Conservation (phyloP, 2,888 invertebrate genomes). For the Ferdinandea cuprea region DNA sequence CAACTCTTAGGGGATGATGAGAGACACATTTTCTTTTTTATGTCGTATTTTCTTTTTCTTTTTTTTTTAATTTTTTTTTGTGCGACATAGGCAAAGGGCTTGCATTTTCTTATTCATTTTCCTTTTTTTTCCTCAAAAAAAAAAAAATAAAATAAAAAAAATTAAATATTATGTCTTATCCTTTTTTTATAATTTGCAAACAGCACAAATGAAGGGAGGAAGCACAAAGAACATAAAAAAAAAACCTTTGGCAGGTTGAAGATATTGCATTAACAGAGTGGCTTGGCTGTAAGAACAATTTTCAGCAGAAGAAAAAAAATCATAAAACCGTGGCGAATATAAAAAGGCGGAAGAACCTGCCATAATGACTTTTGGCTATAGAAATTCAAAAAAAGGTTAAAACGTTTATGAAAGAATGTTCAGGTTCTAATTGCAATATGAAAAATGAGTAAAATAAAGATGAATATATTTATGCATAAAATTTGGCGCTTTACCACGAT, state of each 20-base stretch:
- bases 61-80: constrained; percentile 55
- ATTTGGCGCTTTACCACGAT: constrained; percentile 2
- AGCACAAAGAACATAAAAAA: constrained; percentile 33
- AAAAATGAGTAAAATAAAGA: neutral
- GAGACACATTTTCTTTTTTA: constrained; percentile 54
- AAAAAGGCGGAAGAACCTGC: constrained; percentile 23
- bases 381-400: constrained; percentile 46
- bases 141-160: too few species aligned
- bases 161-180: constrained; percentile 26
- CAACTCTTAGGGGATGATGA: constrained; percentile 64
- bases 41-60: constrained; percentile 7
- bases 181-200: constrained; percentile 60
- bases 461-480: neutral
- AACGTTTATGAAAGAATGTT: constrained; percentile 13
- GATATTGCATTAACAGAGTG: constrained; percentile 54
- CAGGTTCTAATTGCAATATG: constrained; percentile 4
- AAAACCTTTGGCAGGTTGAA: constrained; percentile 53
- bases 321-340: constrained; percentile 24
- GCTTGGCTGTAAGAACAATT: constrained; percentile 20
- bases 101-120: constrained; percentile 62
- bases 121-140: constrained; percentile 42
- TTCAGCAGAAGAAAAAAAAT: constrained; percentile 28
- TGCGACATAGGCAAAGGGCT: constrained; percentile 63
- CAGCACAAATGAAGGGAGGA: constrained; percentile 23
- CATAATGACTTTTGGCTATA: constrained; percentile 48